Conservation (phyloP, 1,140 invertebrate species). For the Bombus superbus region DNA sequence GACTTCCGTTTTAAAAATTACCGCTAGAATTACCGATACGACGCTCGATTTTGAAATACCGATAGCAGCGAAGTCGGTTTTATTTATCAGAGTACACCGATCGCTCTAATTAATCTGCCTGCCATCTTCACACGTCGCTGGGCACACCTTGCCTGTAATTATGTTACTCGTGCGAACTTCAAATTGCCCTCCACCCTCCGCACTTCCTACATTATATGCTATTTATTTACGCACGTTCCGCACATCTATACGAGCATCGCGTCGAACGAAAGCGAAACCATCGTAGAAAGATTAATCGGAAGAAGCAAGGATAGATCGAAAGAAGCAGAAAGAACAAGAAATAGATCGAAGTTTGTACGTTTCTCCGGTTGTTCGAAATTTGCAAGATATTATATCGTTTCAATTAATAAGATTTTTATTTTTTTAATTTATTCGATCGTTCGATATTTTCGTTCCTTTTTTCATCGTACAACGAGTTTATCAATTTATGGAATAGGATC, state of each 20-base stretch:
- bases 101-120: constrained; percentile 78
- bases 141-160: constrained; percentile 76
- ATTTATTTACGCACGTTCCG: not conserved
- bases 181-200: constrained; percentile 43
- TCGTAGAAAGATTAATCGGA: not conserved
- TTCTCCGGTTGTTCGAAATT: no score
- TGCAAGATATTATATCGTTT: no score
- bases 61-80: not conserved
- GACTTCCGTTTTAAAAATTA: not conserved
- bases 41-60: no score
- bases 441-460: no score
- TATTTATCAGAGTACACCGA: constrained; percentile 42
- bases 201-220: constrained; percentile 17
- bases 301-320: no score
- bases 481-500: no score
- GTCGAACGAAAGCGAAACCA: not conserved
- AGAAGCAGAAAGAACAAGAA: no score
- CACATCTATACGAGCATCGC: not conserved
- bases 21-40: not conserved
- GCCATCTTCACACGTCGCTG: constrained; percentile 77
- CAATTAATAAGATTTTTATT: no score
- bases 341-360: no score
- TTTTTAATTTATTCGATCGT: no score
- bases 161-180: constrained; percentile 66
- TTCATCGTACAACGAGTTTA: no score